Percentiles rank a stretch among this genome's conserved stretches.
These are phyloP conservation scores for Ctena decussata DNA, from an alignment of 2,888 invertebrate genomes.

Conservation along the genomic window DNA sequence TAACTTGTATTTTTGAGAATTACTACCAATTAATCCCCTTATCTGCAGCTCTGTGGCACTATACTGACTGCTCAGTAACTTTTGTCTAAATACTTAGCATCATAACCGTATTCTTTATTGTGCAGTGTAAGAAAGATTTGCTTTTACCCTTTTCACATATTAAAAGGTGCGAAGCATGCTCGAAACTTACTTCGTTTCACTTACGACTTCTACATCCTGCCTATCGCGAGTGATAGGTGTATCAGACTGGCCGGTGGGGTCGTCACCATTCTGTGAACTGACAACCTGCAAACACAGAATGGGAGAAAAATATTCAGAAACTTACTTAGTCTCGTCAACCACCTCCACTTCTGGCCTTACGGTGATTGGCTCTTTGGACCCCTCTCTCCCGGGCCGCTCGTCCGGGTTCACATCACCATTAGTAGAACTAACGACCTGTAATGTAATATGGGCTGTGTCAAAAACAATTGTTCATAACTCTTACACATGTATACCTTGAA, in stretches of 20 bases:
- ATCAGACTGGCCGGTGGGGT: conserved; percentile 98
- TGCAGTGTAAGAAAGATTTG: too few relatives aligned
- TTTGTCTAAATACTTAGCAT: too few relatives aligned
- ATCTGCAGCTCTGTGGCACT: too few relatives aligned
- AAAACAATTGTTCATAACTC: too few relatives aligned
- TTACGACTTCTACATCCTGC: conserved; percentile 96
- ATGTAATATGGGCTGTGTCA: too few relatives aligned
- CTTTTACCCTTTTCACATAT: too few relatives aligned
- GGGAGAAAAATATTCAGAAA: conserved; percentile 18
- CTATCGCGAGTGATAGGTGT: conserved; percentile 96
- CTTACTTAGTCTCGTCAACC: conserved; percentile 93
- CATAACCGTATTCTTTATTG: too few relatives aligned
- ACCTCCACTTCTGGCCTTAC: conserved; percentile 97
- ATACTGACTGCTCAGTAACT: too few relatives aligned
- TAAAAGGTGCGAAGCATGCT: too few relatives aligned
- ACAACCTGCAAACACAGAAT: conserved; percentile 92
- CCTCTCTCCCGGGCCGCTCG: conserved; percentile 97
- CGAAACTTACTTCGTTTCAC: conserved; percentile 91
- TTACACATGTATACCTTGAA: too few relatives aligned
- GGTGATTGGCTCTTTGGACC: conserved; percentile 98
- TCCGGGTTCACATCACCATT: conserved; percentile 93
- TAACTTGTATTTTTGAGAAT: too few relatives aligned
- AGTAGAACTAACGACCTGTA: conserved; percentile 98
- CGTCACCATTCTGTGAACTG: conserved; percentile 97
- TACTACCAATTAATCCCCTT: too few relatives aligned